Conservation (phyloP, 1,140 invertebrate genomes). For the Aphaenogaster floridana region DNA sequence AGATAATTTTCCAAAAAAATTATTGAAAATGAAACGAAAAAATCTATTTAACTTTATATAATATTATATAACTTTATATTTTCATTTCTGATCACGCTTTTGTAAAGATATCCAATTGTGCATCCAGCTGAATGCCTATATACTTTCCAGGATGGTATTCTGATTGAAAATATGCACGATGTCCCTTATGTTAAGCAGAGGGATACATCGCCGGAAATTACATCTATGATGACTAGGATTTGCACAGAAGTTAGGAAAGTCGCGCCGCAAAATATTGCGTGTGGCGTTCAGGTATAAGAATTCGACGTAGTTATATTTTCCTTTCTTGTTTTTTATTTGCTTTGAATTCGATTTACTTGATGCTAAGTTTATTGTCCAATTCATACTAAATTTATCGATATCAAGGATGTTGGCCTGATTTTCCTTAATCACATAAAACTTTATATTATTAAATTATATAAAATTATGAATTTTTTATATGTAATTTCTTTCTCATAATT, state of each 20-base stretch:
- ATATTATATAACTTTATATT: not conserved
- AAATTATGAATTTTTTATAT: not conserved
- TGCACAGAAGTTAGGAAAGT: constrained; percentile 87
- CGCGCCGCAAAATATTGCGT: constrained; percentile 85
- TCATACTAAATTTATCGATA: not conserved
- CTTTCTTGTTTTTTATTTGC: not conserved
- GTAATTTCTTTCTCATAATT: not conserved
- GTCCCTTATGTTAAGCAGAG: constrained; percentile 90
- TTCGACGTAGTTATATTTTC: not conserved
- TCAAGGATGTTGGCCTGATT: not conserved
- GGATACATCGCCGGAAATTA: constrained; percentile 90
- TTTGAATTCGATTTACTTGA: not conserved
- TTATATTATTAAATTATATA: not conserved
- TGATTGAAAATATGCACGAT: constrained; percentile 96
- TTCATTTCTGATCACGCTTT: not conserved
- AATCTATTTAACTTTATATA: too few relatives aligned
- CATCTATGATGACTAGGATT: constrained; percentile 90
- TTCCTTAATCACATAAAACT: not conserved
- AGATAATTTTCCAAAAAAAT: not conserved
- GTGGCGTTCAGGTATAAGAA: constrained; percentile 89
- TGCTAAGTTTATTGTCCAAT: not conserved
- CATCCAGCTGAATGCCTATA: constrained; percentile 34
- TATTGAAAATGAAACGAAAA: too few relatives aligned
- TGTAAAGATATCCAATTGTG: not conserved
- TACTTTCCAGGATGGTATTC: constrained; percentile 90